Base-by-base conservation (phyloP, 92 coral and sea anemone genomes). In the Anthopleura xanthogrammica region DNA sequence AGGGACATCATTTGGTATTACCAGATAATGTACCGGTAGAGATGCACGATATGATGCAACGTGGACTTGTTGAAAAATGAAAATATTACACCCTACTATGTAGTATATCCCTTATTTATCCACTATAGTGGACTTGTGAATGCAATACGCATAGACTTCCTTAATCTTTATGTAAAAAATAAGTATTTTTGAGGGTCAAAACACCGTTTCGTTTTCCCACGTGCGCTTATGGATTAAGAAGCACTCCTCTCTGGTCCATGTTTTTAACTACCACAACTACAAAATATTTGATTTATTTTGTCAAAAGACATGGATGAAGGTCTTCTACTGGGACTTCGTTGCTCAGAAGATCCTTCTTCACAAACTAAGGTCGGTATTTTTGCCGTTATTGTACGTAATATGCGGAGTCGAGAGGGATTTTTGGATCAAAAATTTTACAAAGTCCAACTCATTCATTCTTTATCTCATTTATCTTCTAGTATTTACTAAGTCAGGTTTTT, bases 281-380 rank as follows among this genome's bases (percentile, higher is more conserved):
- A 19, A 80, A 62, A 43, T 39, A 40, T 23, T 57, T 71, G 60
- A 72, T 40, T 22, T 66, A 75, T 39, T 78, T 39, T 80, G 81
- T 89, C 74, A 85, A 72, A 52, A 41, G 46, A 85, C 36, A 97
- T 97, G 99, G 98, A 89, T 86, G 98, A 94, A 65, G 89, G 87
- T 50, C 88, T 89, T 73, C 95, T 97, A 3, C 95, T 91, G 77
- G 99, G 97, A 57, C 92, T 94, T 19, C 92, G 93, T 60, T 83
- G 91, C 46, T 85, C 94, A 77, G 90, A 98, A 76, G 92, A 92
- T 74, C 85, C 94, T 73, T 87, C 91, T 41, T 94, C 96, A 14
- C 98, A 95, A 74, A 92, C 94, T 46, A 88, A 85, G 93, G 99
- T 95, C 58, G 73, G 93, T 73, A 78, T 39, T 29, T 20, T 16